Percentiles rank a stretch among this genome's conserved stretches.
These are phyloP conservation scores for Calliphora vomitoria DNA, from an alignment of 2,888 invertebrate genomes.

Conservation along the genomic window DNA sequence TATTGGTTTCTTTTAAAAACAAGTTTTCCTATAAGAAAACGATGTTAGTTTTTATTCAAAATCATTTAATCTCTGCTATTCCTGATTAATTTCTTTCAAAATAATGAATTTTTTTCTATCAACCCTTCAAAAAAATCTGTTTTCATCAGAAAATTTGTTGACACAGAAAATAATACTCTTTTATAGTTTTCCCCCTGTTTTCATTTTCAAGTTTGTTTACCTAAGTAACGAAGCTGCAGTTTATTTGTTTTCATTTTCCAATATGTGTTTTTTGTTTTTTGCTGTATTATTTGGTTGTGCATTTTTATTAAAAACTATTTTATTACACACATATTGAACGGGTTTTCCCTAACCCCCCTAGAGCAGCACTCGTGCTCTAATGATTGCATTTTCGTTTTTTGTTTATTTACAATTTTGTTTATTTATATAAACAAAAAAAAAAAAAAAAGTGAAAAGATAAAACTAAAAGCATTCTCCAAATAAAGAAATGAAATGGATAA, in stretches of 20 bases:
- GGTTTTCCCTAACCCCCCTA: background rate
- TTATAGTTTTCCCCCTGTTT: background rate
- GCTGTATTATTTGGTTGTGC: background rate
- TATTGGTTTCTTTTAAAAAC: too few species aligned
- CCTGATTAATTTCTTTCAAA: background rate
- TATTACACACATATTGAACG: background rate
- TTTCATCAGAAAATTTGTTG: background rate
- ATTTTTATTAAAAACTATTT: slow-evolving; percentile 23
- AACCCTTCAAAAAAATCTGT: background rate
- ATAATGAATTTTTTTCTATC: background rate
- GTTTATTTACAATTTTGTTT: slow-evolving; percentile 32
- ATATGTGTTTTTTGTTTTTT: slow-evolving; percentile 21
- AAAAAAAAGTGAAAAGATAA: background rate
- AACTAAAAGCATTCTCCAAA: slow-evolving; percentile 12
- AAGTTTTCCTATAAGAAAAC: too few species aligned
- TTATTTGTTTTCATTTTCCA: slow-evolving; percentile 29
- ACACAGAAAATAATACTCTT: slow-evolving; percentile 26
- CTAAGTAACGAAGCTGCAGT: slow-evolving; percentile 28
- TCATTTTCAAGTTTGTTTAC: slow-evolving; percentile 9
- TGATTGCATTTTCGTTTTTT: background rate
- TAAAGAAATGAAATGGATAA: slow-evolving; percentile 21
- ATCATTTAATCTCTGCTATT: too few species aligned
- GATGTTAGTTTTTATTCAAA: too few species aligned
- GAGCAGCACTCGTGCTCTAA: background rate
- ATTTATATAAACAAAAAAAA: background rate